A percentile compares a stretch with the other conserved stretches of the same genome.
phyloP scores from a whole-genome alignment of 2,113 vertebrate species.

The Nipponia nippon region DNA sequence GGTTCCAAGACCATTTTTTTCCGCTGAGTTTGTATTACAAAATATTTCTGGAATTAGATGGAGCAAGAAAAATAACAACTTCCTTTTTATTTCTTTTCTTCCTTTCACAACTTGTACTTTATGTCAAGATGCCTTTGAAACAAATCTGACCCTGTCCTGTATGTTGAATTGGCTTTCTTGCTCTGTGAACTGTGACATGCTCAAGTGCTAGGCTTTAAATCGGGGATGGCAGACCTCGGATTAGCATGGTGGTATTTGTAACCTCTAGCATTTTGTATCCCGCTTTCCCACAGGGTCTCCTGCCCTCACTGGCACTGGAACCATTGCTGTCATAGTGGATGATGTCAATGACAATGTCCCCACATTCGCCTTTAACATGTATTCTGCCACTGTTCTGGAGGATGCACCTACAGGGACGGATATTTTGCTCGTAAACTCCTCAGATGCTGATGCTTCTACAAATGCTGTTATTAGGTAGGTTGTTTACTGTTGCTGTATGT shows the following conservation, averaged over 20 bases:
- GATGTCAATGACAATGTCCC: constrained; percentile 94
- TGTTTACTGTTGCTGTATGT: background rate
- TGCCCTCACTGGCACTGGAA: constrained; percentile 91
- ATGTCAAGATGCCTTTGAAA: constrained; percentile 16
- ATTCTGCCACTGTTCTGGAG: constrained; percentile 85
- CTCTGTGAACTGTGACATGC: constrained; percentile 5
- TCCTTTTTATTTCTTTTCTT: background rate
- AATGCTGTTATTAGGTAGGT: constrained; percentile 93
- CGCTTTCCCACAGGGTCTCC: constrained; percentile 78
- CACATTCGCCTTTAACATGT: constrained; percentile 79
- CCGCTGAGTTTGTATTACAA: constrained; percentile 19
- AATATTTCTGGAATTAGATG: constrained; percentile 24
- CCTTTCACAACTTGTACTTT: background rate
- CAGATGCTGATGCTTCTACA: constrained; percentile 85
- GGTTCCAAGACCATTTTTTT: constrained; percentile 43
- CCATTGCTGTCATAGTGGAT: constrained; percentile 85
- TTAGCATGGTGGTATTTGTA: constrained; percentile 22
- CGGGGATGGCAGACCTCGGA: background rate
- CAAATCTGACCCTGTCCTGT: background rate
- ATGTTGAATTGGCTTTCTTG: background rate
- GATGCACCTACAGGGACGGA: constrained; percentile 91
- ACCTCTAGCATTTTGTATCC: constrained; percentile 44
- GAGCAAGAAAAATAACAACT: background rate
- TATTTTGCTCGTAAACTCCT: constrained; percentile 89
- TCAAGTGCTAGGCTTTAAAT: constrained; percentile 24